A percentile compares a stretch with the other conserved stretches of the same genome.
Conservation (phyloP, 92 coral and sea anemone species). For the Parazoanthus atlanticus region DNA sequence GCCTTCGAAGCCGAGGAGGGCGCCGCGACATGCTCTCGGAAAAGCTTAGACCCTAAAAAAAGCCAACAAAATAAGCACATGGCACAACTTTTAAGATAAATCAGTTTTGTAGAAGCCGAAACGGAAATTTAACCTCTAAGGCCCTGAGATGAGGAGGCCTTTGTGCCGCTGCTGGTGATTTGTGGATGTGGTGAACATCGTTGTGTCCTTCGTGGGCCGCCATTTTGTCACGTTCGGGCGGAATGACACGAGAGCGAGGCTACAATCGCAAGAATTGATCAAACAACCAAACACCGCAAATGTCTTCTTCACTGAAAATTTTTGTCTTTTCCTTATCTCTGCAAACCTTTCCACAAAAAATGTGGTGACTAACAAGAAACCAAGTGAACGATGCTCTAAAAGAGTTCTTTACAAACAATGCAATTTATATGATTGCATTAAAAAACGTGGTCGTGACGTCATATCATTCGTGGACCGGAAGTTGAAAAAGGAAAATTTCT, state of each 20-base stretch:
- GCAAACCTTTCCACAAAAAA: background rate
- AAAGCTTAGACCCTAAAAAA: slow-evolving; percentile 90
- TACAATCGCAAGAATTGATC: slow-evolving; percentile 7
- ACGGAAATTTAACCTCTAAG: slow-evolving; percentile 76
- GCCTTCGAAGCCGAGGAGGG: slow-evolving; percentile 99
- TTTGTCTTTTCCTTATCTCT: background rate
- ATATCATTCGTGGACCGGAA: slow-evolving; percentile 14
- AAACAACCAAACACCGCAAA: background rate
- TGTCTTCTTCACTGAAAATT: too few species aligned
- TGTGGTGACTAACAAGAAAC: background rate
- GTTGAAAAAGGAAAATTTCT: background rate
- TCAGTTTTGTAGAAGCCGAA: background rate
- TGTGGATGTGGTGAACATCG: slow-evolving; percentile 69
- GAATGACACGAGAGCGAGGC: slow-evolving; percentile 59
- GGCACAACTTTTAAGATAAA: slow-evolving; percentile 1
- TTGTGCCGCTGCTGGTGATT: slow-evolving; percentile 99
- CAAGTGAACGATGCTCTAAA: background rate
- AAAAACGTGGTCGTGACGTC: background rate
- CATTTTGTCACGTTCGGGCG: slow-evolving; percentile 74
- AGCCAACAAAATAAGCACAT: slow-evolving; percentile 36
- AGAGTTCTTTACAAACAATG: background rate
- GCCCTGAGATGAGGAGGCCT: slow-evolving; percentile 96
- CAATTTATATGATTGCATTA: background rate
- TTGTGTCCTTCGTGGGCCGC: slow-evolving; percentile 95
- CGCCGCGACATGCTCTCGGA: slow-evolving; percentile 99